Evolutionary conservation across 2,797 vertebrate genomes (phyloP).

Genomic region (Crypturellus tataupa): DNA sequence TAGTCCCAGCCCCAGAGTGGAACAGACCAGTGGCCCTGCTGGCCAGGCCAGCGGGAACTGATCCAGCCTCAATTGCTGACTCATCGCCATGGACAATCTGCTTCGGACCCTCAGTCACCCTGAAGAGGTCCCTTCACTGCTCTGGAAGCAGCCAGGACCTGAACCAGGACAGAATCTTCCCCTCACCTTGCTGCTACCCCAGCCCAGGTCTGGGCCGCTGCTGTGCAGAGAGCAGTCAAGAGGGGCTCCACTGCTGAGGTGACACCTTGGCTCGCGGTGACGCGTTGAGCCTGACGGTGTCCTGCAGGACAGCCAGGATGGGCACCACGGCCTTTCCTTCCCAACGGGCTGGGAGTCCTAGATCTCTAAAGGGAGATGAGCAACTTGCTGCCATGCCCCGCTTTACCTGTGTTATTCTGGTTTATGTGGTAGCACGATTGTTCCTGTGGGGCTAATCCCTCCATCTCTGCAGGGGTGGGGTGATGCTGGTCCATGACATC

Average conservation of each 20-base stretch:
- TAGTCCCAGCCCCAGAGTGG: background rate
- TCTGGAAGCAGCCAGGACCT: background rate
- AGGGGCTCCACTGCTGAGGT: no score
- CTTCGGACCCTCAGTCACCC: fast-evolving
- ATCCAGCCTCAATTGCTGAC: background rate
- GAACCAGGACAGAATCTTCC: background rate
- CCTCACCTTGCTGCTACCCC: background rate
- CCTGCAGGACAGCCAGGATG: background rate
- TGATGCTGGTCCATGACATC: constrained; percentile 97
- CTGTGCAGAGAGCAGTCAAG: background rate
- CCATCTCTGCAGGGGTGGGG: constrained; percentile 88
- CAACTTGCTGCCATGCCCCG: fast-evolving
- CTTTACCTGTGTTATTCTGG: fast-evolving
- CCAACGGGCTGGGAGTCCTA: background rate
- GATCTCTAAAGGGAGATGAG: no score
- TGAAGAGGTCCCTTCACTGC: background rate
- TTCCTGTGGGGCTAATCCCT: no score
- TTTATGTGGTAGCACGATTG: fast-evolving
- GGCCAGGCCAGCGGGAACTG: background rate
- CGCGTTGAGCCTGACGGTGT: no score
- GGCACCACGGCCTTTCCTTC: background rate
- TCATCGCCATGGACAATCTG: background rate
- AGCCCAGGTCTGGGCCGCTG: background rate
- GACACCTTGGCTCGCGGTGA: no score
- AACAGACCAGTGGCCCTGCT: background rate